These are phyloP conservation scores for Antheraea yamamai DNA, from an alignment of 2,888 invertebrate genomes.

Conservation along the genomic window DNA sequence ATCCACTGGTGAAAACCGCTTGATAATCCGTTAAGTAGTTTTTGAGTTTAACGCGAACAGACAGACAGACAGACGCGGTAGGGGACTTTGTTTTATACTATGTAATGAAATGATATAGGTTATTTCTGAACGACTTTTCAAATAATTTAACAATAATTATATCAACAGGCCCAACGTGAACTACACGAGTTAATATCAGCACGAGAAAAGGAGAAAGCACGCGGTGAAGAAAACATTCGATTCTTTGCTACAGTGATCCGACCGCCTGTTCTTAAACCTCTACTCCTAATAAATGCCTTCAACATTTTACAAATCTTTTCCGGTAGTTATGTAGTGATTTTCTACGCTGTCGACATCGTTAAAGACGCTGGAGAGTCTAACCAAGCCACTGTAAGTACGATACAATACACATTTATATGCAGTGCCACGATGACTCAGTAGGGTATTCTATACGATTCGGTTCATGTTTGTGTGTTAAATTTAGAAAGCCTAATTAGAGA, in stretches of 20 bases:
- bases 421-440: background rate
- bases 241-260: conserved; percentile 80
- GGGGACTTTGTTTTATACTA: too few relatives aligned
- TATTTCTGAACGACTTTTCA: background rate
- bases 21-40: too few relatives aligned
- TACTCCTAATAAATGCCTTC: conserved; percentile 87
- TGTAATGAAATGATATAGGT: too few relatives aligned
- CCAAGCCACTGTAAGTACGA: conserved; percentile 58
- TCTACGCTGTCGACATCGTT: conserved; percentile 89
- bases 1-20: too few relatives aligned
- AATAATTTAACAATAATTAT: background rate
- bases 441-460: too few relatives aligned
- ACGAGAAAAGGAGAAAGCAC: conserved; percentile 80
- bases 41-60: too few relatives aligned
- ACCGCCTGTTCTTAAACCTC: conserved; percentile 86
- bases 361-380: conserved; percentile 79
- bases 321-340: conserved; percentile 89
- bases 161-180: conserved; percentile 81
- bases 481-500: too few relatives aligned
- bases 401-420: background rate
- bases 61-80: too few relatives aligned
- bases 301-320: conserved; percentile 87
- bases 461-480: too few relatives aligned
- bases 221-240: conserved; percentile 68
- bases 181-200: conserved; percentile 84